Base-by-base conservation (phyloP, 1,140 invertebrate genomes). In the Drosophila orosa region DNA sequence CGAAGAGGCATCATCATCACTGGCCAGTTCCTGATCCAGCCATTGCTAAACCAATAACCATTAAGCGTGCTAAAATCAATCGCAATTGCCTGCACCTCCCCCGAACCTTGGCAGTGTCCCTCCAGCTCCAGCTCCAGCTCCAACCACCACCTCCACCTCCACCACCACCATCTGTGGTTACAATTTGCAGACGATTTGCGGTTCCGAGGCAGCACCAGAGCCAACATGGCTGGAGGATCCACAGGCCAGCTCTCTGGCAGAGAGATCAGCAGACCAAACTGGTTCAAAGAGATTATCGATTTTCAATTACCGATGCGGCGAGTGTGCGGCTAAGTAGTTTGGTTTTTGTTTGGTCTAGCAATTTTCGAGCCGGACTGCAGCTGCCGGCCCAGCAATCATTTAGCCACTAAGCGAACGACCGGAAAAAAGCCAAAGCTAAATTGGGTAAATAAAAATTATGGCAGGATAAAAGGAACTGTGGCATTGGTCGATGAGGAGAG, bases 211-310 rank as follows among this genome's bases (percentile, higher is more conserved):
- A 75, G 50, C 59, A 54, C 45, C 37, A 77, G 33, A 75, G 65
- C 68, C 74, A 87, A 85, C 63, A 74, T 80, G 78, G 72, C 78
- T 69, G 71, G 48, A 44, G 74, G 44, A 57, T 74, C 73, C 45
- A 24, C 37, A 37, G 33, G 71, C 52, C 66, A 55, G 50, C 50
- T 33, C 27, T 29, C n/a, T 12, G 27, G 12, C 42, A 5, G 54
- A 35, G 65, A 27, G 65, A 52, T 45, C 68, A 47, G 67, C 44
- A 73, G 79, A 75, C 84, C 77, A 80, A 89, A 89, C 84, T 89
- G 84, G 84, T 89, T 89, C 84, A 89, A 89, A 90, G 48, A 89
- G 80, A 89, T 90, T 84, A 89, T 89, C 84, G 85, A 89, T 89
- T 89, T 89, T 89, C 84, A 89, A 89, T 89, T 89, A 89, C 84